phyloP scores from a whole-genome alignment of 2,113 vertebrate species.

The Planiliza haematocheilus region DNA sequence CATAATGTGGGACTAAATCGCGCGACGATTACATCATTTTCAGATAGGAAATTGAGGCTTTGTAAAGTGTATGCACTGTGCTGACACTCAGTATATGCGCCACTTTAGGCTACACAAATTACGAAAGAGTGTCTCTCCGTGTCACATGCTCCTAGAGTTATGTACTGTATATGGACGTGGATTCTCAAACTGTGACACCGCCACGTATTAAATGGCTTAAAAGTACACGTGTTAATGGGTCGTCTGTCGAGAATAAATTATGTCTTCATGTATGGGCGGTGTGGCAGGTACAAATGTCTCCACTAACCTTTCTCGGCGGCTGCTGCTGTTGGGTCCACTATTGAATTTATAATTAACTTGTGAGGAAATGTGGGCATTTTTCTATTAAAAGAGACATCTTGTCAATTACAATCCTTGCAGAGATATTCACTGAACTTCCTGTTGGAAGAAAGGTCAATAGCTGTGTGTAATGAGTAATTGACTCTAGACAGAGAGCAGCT shows the following conservation, averaged over 20 bases:
- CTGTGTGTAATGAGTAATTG: slow-evolving; percentile 87
- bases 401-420: slow-evolving; percentile 86
- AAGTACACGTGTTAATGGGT: slow-evolving; percentile 68
- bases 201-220: slow-evolving; percentile 55
- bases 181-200: slow-evolving; percentile 63
- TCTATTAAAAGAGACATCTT: slow-evolving; percentile 88
- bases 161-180: slow-evolving; percentile 36
- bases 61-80: slow-evolving; percentile 43
- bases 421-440: slow-evolving; percentile 86
- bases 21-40: slow-evolving; percentile 64
- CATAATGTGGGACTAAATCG: slow-evolving; percentile 55
- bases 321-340: slow-evolving; percentile 73
- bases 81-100: slow-evolving; percentile 18
- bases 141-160: slow-evolving; percentile 39
- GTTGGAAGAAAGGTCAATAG: slow-evolving; percentile 88
- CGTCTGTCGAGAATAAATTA: slow-evolving; percentile 68
- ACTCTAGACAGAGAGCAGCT: slow-evolving; percentile 81
- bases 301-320: slow-evolving; percentile 78
- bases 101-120: slow-evolving; percentile 41
- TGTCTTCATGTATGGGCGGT: slow-evolving; percentile 67
- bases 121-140: slow-evolving; percentile 42
- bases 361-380: slow-evolving; percentile 84
- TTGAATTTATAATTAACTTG: slow-evolving; percentile 85
- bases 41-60: slow-evolving; percentile 63
- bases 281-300: slow-evolving; percentile 81